These are phyloP conservation scores for Drosophila gunungcola DNA, from an alignment of 1,140 invertebrate genomes.

Conservation along the genomic window DNA sequence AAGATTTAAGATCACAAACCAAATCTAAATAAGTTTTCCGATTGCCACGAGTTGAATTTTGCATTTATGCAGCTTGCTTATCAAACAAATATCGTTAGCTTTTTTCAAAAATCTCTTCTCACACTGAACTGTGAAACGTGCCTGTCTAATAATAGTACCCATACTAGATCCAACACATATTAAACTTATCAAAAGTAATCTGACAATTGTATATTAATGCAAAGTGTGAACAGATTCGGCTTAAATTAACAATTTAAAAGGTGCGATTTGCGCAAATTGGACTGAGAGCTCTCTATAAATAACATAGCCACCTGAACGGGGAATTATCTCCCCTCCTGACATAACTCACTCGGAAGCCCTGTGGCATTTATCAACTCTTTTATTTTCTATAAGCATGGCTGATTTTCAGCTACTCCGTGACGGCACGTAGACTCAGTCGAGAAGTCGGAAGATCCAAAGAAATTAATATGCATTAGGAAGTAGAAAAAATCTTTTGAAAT, in stretches of 20 bases:
- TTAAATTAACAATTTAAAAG: slow-evolving; percentile 17
- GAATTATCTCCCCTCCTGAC: slow-evolving; percentile 9
- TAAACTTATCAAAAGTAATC: not conserved
- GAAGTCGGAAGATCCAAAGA: slow-evolving; percentile 9
- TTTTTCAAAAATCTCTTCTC: slow-evolving; percentile 28
- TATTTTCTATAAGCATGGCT: slow-evolving; percentile 42
- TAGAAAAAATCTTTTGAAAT: not conserved
- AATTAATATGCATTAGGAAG: slow-evolving; percentile 13
- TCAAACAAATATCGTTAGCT: not conserved
- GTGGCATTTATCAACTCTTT: slow-evolving; percentile 48
- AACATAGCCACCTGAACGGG: slow-evolving; percentile 5
- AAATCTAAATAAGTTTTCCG: not conserved
- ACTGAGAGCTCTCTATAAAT: slow-evolving; percentile 22
- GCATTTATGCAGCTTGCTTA: not conserved
- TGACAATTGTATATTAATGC: not conserved
- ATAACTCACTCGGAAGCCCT: slow-evolving; percentile 39
- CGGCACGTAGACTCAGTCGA: slow-evolving; percentile 56
- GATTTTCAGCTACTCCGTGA: slow-evolving; percentile 67
- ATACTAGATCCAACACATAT: slow-evolving; percentile 20
- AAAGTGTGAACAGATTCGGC: slow-evolving; percentile 26
- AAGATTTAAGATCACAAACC: not conserved
- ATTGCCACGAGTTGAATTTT: slow-evolving; percentile 1
- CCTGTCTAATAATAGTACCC: slow-evolving; percentile 39
- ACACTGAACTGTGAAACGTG: slow-evolving; percentile 53
- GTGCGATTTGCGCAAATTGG: slow-evolving; percentile 44